Base-by-base conservation (phyloP, 2,888 invertebrate genomes). In the Acanthococcus lagerstroemiae region DNA sequence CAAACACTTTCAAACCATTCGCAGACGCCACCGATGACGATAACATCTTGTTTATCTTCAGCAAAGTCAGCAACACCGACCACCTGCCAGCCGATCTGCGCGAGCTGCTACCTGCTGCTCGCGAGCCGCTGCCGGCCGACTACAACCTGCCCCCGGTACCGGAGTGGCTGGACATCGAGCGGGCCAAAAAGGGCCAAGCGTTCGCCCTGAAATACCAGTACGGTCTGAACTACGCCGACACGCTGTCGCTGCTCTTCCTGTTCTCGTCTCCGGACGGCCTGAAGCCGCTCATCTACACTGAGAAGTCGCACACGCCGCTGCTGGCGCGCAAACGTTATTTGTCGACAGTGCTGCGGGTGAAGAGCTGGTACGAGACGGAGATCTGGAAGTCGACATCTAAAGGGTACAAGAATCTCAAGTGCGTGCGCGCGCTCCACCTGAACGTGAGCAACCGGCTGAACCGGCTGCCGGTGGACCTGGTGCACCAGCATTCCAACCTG, bases 341-440 rank as follows among this genome's bases (percentile, higher is more conserved):
- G 9, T 74, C 77, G 9, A 82, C 82, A 0, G 72, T 74, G 0
- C 66, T 72, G 0, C 77, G 80, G 58, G 72, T 81, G 0, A 73
- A 74, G 15, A 74, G 75, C 9, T 83, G 82, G 83, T 80, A 78
- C 70, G 75, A 74, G 27, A 76, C 76, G 5, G 78, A 82, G 72
- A 74, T 80, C 1, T 81, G 78, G 78, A 74, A 76, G 7, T 70
- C 73, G 17, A 74, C 74, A 1, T 77, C 77, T 9, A 68, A 70
- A 1, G 80, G 78, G 0, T 73, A 77, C 68, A 75, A 74, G 30
- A 80, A 80, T 26, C 73, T 82, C 1, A 70, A 73, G 44, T 57
- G 68, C 1, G 80, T 82, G 0, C 76, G 79, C 17, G 71, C 70
- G 15, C 73, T 78, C 71, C 81, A 82, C 68, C 69, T 70, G 0